phyloP scores from a whole-genome alignment of 1,140 invertebrate genomes.

The Ostrea edulis region DNA sequence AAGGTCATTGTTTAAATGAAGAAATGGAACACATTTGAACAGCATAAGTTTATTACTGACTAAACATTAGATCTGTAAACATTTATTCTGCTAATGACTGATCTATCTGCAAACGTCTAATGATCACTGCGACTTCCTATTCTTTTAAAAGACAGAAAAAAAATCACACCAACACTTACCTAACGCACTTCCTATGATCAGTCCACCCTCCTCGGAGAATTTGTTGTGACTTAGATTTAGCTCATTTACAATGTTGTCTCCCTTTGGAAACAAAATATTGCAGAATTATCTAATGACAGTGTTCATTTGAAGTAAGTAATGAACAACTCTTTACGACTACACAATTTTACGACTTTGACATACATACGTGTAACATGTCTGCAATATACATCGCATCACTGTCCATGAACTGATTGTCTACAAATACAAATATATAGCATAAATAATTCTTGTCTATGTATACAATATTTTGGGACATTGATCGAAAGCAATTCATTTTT shows the following conservation, averaged over 20 bases:
- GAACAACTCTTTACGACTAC: background rate
- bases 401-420: slow-evolving; percentile 16
- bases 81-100: too few species aligned
- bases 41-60: too few species aligned
- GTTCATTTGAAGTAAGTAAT: background rate
- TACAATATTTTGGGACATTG: too few species aligned
- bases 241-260: slow-evolving; percentile 24
- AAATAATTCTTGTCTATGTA: background rate
- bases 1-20: too few species aligned
- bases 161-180: slow-evolving; percentile 22
- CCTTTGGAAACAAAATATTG: background rate
- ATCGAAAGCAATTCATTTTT: too few species aligned
- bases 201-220: slow-evolving; percentile 24
- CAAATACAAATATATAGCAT: background rate
- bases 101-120: too few species aligned
- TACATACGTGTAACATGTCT: slow-evolving; percentile 39
- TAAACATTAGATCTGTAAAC: too few species aligned
- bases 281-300: background rate
- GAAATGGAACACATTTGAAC: too few species aligned
- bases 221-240: slow-evolving; percentile 48
- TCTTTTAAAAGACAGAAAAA: too few species aligned
- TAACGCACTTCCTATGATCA: slow-evolving; percentile 41
- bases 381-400: background rate
- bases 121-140: too few species aligned
- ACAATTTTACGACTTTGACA: background rate